A percentile compares a stretch with the other conserved stretches of the same genome.
Conservation (phyloP, 2,113 vertebrate genomes). For the Semnornis frantzii region DNA sequence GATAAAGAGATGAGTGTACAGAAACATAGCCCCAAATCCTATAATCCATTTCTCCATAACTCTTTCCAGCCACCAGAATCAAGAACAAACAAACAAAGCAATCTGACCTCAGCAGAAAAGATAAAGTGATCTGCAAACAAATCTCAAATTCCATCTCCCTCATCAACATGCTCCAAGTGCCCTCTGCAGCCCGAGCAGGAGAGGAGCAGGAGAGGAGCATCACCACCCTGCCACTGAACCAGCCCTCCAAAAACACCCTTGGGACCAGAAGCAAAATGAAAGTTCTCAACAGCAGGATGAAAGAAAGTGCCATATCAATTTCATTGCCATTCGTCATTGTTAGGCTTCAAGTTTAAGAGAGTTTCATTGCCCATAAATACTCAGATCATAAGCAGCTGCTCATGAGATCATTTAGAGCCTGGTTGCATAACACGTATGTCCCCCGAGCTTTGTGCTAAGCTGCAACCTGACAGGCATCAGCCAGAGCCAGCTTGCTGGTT, state of each 20-base stretch:
- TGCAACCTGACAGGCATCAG: slow-evolving; percentile 73
- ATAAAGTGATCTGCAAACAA: slow-evolving; percentile 55
- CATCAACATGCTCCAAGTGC: slow-evolving; percentile 7
- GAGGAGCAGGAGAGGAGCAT: neutral
- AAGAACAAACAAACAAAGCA: slow-evolving; percentile 47
- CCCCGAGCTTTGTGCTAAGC: slow-evolving; percentile 68
- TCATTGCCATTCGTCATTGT: slow-evolving; percentile 22
- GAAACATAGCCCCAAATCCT: slow-evolving; percentile 12
- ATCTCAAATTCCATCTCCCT: neutral
- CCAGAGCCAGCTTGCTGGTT: slow-evolving; percentile 28
- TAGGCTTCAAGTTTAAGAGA: slow-evolving; percentile 9
- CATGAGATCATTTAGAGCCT: slow-evolving; percentile 56
- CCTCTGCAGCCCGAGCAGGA: neutral
- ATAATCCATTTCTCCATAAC: slow-evolving; percentile 23
- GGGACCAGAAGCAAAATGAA: neutral
- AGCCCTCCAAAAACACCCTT: neutral
- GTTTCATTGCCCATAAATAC: slow-evolving; percentile 60
- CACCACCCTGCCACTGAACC: neutral
- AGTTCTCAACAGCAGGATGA: neutral
- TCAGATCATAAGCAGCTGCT: slow-evolving; percentile 62
- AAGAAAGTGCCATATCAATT: slow-evolving; percentile 47
- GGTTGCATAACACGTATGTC: slow-evolving; percentile 36
- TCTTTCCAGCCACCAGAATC: neutral
- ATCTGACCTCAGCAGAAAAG: slow-evolving; percentile 22
- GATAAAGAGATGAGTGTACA: neutral